A percentile compares a stretch with the other conserved stretches of the same genome.
These are phyloP conservation scores for Scaptomyza pallida DNA, from an alignment of 1,140 invertebrate genomes.

Conservation along the genomic window DNA sequence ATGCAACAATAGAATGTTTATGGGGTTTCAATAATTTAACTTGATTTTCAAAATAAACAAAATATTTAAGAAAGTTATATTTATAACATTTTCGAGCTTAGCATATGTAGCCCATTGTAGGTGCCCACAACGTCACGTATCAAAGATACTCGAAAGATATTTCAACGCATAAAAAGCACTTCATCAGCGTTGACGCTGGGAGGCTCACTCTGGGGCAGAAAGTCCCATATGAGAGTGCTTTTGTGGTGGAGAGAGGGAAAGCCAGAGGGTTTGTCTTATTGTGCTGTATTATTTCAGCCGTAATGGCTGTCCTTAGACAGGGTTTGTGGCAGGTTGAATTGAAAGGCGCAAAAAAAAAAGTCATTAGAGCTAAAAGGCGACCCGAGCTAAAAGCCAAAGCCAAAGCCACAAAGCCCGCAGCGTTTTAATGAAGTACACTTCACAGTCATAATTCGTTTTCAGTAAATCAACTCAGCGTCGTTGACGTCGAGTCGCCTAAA, in stretches of 20 bases:
- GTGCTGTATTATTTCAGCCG: slow-evolving; percentile 55
- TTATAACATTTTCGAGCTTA: background rate
- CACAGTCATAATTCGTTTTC: slow-evolving; percentile 75
- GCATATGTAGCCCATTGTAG: slow-evolving; percentile 16
- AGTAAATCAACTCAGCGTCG: slow-evolving; percentile 60
- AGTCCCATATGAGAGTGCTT: slow-evolving; percentile 5
- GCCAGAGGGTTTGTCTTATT: slow-evolving; percentile 45
- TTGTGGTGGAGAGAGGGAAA: background rate
- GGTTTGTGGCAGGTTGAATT: slow-evolving; percentile 40
- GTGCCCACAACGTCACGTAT: slow-evolving; percentile 39
- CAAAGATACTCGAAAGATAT: slow-evolving; percentile 70
- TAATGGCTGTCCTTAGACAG: slow-evolving; percentile 33
- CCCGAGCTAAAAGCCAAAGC: slow-evolving; percentile 45
- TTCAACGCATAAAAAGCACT: slow-evolving; percentile 55
- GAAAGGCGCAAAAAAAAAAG: slow-evolving; percentile 59
- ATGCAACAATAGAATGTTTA: background rate
- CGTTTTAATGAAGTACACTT: slow-evolving; percentile 79
- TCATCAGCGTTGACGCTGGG: slow-evolving; percentile 53
- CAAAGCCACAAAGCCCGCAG: slow-evolving; percentile 64
- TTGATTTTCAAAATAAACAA: too few species aligned
- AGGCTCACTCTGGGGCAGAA: slow-evolving; percentile 14
- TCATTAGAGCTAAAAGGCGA: slow-evolving; percentile 73
- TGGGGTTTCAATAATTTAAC: background rate
- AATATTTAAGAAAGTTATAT: too few species aligned
- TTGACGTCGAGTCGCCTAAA: background rate